Evolutionary conservation across 2,113 vertebrate species (phyloP), one percentile per base, ranked within the genome.

Genomic region (Nannobrachium achirus): DNA sequence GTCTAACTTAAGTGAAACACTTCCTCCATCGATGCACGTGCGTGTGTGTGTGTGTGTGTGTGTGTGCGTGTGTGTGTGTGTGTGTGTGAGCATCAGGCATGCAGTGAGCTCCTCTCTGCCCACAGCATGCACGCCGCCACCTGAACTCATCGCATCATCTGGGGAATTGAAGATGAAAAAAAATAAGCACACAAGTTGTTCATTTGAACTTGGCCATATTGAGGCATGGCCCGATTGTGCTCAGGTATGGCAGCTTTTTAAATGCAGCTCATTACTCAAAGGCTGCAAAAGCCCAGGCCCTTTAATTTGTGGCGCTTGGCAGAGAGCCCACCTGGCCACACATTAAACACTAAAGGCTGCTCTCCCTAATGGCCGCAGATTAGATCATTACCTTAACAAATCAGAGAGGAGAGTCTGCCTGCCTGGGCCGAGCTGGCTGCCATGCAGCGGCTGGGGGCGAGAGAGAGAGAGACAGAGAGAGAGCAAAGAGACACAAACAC

Each of bases 381-480:
- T 80, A 90, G 88, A 90, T 87, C 84, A 86, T 79, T 88, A 93
- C 85, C 72, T 79, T 89, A 90, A 84, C 89, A 89, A 92, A 89
- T 51, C 45, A 85, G 73, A 69, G 71, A 63, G 64, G 66, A 85
- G 66, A 85, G 64, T 46, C 62, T 68, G 63, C 69, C 41, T 48
- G 50, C 69, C 41, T 48, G 50, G 77, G 56, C 70, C 41, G 44
- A 68, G 72, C 56, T 58, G 73, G 77, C 75, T 76, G 76, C 77
- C 53, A 66, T 55, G 33, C 6, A 33, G 25, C 6, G 25, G 25
- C 25, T 33, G 69, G 56, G 64, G 63, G n/a, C 0, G 52, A 48
- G 57, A 51, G 55, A 66, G 50, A 78, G 75, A 56, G n/a, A 8
- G 60, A 56, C n/a, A 46, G 58, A 33, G 52, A 40, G 40, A 10